Percentiles rank a stretch among this genome's conserved stretches.
These are phyloP conservation scores for Arge pagana DNA, from an alignment of 2,888 invertebrate species.

Conservation along the genomic window DNA sequence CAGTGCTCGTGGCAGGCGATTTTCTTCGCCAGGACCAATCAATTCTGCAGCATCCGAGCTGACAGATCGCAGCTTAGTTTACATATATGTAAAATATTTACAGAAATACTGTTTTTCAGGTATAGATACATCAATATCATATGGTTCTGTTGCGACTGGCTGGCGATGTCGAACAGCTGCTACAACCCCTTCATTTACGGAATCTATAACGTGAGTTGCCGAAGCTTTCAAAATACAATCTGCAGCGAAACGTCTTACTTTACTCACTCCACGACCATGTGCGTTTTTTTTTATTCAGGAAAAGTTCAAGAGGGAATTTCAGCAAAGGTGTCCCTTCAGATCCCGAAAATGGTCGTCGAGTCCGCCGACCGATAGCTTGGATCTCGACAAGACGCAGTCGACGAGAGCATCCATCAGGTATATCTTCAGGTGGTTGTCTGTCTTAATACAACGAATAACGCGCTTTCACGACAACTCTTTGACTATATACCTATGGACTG, in stretches of 20 bases:
- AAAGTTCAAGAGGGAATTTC: conserved; percentile 79
- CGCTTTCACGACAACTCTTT: no score
- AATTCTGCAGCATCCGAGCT: no score
- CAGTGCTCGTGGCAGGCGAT: no score
- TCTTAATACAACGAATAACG: not conserved
- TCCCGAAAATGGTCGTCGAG: conserved; percentile 43
- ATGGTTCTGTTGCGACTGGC: conserved; percentile 86
- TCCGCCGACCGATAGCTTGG: conserved; percentile 44
- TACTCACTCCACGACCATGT: conserved; percentile 8
- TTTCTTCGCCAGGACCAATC: no score
- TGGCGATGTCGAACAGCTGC: conserved; percentile 89
- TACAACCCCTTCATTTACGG: conserved; percentile 91
- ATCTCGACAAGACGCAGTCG: conserved; percentile 45
- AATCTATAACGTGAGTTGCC: conserved; percentile 78
- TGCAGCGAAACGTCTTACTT: conserved; percentile 37
- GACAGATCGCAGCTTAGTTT: no score
- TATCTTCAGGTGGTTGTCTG: conserved; percentile 32
- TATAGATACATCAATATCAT: conserved; percentile 83
- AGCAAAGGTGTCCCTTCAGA: conserved; percentile 69
- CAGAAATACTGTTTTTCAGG: no score
- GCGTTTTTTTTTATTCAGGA: conserved; percentile 61
- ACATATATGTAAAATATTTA: no score
- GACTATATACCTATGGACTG: no score
- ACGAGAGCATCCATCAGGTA: conserved; percentile 46
- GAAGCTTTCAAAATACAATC: not conserved